Percentiles rank a stretch among this genome's conserved stretches.
Conservation (phyloP, 1,140 invertebrate species). For the Vanessa atalanta region DNA sequence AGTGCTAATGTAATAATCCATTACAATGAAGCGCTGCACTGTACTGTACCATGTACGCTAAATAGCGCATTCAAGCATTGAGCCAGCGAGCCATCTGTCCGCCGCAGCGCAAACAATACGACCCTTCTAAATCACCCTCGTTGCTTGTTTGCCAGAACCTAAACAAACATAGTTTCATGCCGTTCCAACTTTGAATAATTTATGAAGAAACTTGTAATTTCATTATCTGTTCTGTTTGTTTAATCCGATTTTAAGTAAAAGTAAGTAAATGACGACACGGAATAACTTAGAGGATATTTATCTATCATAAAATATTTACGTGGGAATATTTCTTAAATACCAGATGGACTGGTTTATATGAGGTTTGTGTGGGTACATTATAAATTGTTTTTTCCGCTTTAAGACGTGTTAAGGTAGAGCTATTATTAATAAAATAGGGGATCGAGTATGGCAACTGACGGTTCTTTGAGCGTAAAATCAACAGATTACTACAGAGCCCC, state of each 20-base stretch:
- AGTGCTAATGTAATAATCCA: slow-evolving; percentile 80
- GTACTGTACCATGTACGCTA: slow-evolving; percentile 56
- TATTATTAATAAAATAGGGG: slow-evolving; percentile 69
- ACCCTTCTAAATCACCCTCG: slow-evolving; percentile 72
- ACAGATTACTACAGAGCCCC: slow-evolving; percentile 73
- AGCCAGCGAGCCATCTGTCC: slow-evolving; percentile 72
- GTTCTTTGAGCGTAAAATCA: slow-evolving; percentile 75
- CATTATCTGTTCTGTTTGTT: slow-evolving; percentile 36
- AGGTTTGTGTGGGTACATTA: slow-evolving; percentile 40
- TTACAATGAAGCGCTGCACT: slow-evolving; percentile 73
- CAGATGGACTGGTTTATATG: background rate
- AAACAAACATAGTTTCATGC: slow-evolving; percentile 70
- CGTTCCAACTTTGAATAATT: slow-evolving; percentile 52
- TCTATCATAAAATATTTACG: slow-evolving; percentile 24
- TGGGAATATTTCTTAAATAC: slow-evolving; percentile 38
- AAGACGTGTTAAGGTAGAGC: slow-evolving; percentile 65
- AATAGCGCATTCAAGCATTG: slow-evolving; percentile 76
- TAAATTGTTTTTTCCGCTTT: slow-evolving; percentile 68
- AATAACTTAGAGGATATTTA: background rate
- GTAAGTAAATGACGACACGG: slow-evolving; percentile 4
- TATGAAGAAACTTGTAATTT: slow-evolving; percentile 50
- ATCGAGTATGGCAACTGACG: slow-evolving; percentile 48
- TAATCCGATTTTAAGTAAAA: slow-evolving; percentile 22
- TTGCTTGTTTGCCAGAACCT: slow-evolving; percentile 69
- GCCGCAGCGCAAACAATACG: slow-evolving; percentile 67